These are phyloP conservation scores for Sipunculus nudus DNA, from an alignment of 2,888 invertebrate species.

Conservation along the genomic window DNA sequence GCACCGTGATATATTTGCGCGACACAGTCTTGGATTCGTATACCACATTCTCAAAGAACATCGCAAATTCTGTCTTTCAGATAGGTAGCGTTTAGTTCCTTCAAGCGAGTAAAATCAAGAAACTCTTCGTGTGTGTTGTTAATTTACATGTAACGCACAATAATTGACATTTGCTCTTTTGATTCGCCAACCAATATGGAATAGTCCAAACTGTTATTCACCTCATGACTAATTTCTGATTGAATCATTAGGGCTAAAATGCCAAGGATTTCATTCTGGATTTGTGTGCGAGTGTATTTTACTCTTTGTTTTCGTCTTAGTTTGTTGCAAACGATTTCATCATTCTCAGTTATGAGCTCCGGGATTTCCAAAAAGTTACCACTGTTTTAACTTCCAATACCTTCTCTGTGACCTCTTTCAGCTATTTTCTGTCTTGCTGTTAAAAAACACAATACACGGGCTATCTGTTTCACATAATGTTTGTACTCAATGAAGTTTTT, in stretches of 20 bases:
- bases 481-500: background rate
- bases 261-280: constrained; percentile 1
- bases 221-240: background rate
- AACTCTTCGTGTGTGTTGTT: background rate
- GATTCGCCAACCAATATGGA: background rate
- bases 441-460: background rate
- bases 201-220: background rate
- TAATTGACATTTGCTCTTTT: background rate
- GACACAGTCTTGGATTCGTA: too few species aligned
- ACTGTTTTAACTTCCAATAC: background rate
- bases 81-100: background rate
- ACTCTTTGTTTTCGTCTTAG: background rate
- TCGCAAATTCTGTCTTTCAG: background rate
- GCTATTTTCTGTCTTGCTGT: background rate
- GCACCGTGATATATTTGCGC: background rate
- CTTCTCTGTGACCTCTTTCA: background rate
- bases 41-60: too few species aligned
- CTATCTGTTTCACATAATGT: background rate
- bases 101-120: background rate
- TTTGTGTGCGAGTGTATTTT: background rate
- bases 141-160: background rate
- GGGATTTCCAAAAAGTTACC: background rate
- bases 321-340: background rate
- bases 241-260: background rate
- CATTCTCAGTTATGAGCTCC: background rate